Conservation (phyloP, 2,113 vertebrate genomes). For the Myodes glareolus region DNA sequence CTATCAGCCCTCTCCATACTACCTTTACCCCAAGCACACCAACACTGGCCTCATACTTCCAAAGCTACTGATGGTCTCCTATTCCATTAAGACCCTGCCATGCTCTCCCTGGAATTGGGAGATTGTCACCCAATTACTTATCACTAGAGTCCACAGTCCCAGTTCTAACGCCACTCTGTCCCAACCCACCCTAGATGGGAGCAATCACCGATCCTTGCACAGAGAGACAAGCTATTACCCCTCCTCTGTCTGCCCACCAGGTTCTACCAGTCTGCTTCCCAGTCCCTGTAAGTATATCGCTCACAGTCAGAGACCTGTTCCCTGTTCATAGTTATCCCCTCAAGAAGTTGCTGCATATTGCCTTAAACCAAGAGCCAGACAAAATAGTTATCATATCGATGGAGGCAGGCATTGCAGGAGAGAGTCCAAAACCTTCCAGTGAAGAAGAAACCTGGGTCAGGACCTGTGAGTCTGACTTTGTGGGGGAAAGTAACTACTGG, state of each 20-base stretch:
- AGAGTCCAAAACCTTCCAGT: neutral
- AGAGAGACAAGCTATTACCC: neutral
- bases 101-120: neutral
- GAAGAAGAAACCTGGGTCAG: neutral
- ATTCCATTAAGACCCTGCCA: rapidly evolving
- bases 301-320: neutral
- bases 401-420: neutral
- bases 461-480: neutral
- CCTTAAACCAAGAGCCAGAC: conserved; percentile 7
- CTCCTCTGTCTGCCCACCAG: rapidly evolving
- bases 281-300: too few species aligned
- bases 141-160: neutral
- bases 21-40: neutral
- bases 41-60: neutral
- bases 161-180: neutral
- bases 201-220: neutral
- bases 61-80: neutral
- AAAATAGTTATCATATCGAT: neutral
- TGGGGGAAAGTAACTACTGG: neutral
- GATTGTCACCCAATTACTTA: neutral
- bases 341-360: neutral
- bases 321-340: neutral
- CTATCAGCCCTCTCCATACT: rapidly evolving
- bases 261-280: rapidly evolving
- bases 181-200: neutral